A percentile compares a stretch with the other conserved stretches of the same genome.
phyloP scores from a whole-genome alignment of 1,140 invertebrate species.

The Oedothorax gibbosus region DNA sequence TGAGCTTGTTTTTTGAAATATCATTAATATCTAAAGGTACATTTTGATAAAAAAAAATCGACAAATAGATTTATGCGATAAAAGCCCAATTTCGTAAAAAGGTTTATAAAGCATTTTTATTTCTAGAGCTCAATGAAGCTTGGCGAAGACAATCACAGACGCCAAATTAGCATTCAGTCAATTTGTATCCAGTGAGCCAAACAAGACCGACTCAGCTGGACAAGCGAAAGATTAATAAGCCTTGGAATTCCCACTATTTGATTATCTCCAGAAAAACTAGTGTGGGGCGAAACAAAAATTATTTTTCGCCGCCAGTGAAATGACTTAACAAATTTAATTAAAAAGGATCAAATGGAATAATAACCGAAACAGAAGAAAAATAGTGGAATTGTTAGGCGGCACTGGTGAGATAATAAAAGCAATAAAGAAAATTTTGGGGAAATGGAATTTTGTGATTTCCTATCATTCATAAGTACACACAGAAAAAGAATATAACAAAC shows the following conservation, averaged over 20 bases:
- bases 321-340: conserved; percentile 61
- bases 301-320: conserved; percentile 60
- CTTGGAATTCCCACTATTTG: conserved; percentile 56
- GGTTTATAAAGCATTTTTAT: no score
- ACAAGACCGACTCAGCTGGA: conserved; percentile 55
- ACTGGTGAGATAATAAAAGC: conserved; percentile 38
- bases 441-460: conserved; percentile 58
- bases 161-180: conserved; percentile 60
- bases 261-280: conserved; percentile 59
- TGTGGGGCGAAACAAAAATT: conserved; percentile 58
- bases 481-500: conserved; percentile 56
- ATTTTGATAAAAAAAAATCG: no score
- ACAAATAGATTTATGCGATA: no score
- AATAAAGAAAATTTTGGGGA: conserved; percentile 43
- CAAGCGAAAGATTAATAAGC: conserved; percentile 60
- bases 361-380: conserved; percentile 47
- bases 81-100: no score
- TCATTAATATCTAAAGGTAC: no score
- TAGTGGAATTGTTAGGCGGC: conserved; percentile 53
- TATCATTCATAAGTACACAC: conserved; percentile 15
- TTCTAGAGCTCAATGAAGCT: conserved; percentile 44
- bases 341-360: conserved; percentile 61
- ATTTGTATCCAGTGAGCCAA: conserved; percentile 59
- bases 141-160: conserved; percentile 54
- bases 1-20: no score